Base-by-base conservation (phyloP, 2,113 vertebrate species). In the Neotoma lepida region DNA sequence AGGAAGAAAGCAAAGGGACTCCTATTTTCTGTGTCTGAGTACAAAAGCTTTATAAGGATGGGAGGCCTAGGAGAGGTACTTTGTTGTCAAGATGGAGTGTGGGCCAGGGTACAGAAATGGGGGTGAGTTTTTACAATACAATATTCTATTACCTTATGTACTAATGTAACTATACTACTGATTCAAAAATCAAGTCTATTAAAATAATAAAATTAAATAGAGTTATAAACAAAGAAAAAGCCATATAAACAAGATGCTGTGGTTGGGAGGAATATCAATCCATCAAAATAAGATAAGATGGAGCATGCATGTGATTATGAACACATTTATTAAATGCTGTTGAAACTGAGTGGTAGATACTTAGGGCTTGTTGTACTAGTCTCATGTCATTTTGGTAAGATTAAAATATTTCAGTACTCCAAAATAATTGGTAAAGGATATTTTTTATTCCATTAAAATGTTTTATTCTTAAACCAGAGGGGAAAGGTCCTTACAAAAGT, bases 181-280 rank as follows among this genome's bases (percentile, higher is more conserved):
- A 70, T 24, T 94, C 54, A 97, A 94, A 92, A 92, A n/a, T 86
- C 61, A 77, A 54, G 24, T 61, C 61, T 82, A 71, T 61, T 80
- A 81, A 88, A 85, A 49, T 54, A 95, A 92, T 41, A 61, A 77
- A 86, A 86, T 95, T 92, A 77, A 92, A 88, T 56, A 82, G 33
- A 30, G n/a, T 63, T 35, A 81, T 81, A 51, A 73, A 61, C 33
- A 73, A 96, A 89, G 9, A 77, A 20, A 9, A 86, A 89, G 61
- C n/a, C 64, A 77, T 3, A 70, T 73, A 64, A 90, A 89, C 0
- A 68, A 88, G 61, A 68, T 26, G 35, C 13, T 51, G 35, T 41
- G n/a, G 56, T 71, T 44, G 82, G 76, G 8, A 88, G 15, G 63
- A 90, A 63, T 93, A 87, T 61, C 41, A 70, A 41, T 54, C 35